Evolutionary conservation across 2,888 invertebrate species (phyloP).

Genomic region (Limnephilus marmoratus): DNA sequence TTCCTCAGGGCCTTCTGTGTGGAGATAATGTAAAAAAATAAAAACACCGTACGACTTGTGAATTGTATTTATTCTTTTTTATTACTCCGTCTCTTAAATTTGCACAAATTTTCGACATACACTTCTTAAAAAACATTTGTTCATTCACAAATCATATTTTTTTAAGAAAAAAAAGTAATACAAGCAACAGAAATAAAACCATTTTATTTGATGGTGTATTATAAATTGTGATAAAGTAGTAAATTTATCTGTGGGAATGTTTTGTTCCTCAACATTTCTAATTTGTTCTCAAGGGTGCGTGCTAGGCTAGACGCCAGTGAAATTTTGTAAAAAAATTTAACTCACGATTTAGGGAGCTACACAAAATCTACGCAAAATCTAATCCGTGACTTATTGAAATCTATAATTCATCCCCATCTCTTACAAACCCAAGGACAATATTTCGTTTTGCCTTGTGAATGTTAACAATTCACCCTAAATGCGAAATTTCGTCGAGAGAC

Average conservation of each 20-base stretch:
- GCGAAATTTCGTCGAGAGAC: background rate
- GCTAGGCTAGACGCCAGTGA: background rate
- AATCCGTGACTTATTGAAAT: background rate
- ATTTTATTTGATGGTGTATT: no score
- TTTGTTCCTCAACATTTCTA: background rate
- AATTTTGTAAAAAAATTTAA: background rate
- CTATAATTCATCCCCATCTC: background rate
- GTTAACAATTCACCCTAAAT: background rate
- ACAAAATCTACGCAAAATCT: background rate
- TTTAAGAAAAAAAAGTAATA: no score
- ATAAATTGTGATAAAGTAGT: no score
- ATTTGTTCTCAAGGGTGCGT: background rate
- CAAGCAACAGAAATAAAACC: no score
- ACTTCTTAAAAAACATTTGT: no score
- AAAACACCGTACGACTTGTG: no score
- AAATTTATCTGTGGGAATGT: background rate
- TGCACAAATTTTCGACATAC: no score
- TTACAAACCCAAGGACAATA: background rate
- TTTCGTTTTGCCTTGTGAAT: background rate
- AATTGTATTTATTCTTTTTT: no score
- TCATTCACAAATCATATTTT: no score
- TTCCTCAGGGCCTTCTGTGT: no score
- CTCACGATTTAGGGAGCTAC: background rate
- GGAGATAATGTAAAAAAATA: no score
- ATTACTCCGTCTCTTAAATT: no score